phyloP scores from a whole-genome alignment of 2,888 invertebrate species.

The Plusia festucae region DNA sequence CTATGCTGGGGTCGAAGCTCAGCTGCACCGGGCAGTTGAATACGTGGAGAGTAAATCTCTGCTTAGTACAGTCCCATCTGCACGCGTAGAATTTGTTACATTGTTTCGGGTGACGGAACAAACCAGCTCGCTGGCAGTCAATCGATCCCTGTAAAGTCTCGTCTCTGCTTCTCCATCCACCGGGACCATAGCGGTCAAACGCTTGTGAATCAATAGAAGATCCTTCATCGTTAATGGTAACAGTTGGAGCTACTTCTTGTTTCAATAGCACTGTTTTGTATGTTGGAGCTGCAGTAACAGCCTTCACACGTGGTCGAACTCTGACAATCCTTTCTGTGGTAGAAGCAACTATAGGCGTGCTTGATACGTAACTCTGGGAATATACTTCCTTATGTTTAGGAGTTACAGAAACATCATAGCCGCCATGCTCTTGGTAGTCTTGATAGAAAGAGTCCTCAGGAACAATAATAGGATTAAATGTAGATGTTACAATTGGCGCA shows the following conservation, averaged over 20 bases:
- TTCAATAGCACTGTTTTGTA: slow-evolving; percentile 80
- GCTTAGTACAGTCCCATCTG: slow-evolving; percentile 94
- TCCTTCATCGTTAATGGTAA: slow-evolving; percentile 61
- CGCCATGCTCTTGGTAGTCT: slow-evolving; percentile 77
- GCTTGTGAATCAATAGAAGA: slow-evolving; percentile 79
- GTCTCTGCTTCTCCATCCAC: slow-evolving; percentile 89
- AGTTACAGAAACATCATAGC: slow-evolving; percentile 70
- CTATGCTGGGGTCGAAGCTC: slow-evolving; percentile 92
- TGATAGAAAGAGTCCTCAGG: slow-evolving; percentile 86
- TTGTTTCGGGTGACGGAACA: slow-evolving; percentile 92
- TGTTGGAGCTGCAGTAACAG: slow-evolving; percentile 82
- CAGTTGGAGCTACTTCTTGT: slow-evolving; percentile 73
- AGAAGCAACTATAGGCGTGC: slow-evolving; percentile 71
- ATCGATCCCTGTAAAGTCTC: slow-evolving; percentile 90
- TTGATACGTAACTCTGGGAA: slow-evolving; percentile 73
- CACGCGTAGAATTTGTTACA: slow-evolving; percentile 96
- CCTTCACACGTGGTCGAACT: slow-evolving; percentile 77
- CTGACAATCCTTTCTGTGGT: slow-evolving; percentile 74
- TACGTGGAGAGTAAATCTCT: slow-evolving; percentile 92
- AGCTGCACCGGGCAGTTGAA: slow-evolving; percentile 94
- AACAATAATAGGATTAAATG: slow-evolving; percentile 85
- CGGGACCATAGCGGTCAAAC: slow-evolving; percentile 90
- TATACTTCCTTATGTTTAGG: slow-evolving; percentile 66
- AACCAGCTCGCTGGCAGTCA: slow-evolving; percentile 90
- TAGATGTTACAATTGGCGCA: slow-evolving; percentile 76